Conservation (phyloP, 2,888 invertebrate genomes). For the Orchestes rusci region DNA sequence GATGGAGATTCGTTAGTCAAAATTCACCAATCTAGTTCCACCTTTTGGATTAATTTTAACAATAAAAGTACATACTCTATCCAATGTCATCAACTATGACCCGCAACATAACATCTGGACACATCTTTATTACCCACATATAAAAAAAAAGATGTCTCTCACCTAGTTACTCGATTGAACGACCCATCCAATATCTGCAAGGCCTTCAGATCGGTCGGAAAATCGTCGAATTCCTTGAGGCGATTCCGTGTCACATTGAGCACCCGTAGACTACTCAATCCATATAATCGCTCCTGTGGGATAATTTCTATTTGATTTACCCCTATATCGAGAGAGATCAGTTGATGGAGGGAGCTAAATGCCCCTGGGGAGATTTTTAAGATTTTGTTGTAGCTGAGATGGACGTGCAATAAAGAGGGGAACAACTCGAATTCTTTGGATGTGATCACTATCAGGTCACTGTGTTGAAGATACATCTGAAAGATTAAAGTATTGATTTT, state of each 20-base stretch:
- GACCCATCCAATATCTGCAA: slow-evolving; percentile 76
- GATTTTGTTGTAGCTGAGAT: slow-evolving; percentile 66
- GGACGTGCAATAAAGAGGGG: slow-evolving; percentile 67
- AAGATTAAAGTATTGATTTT: no score
- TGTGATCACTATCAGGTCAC: slow-evolving; percentile 75
- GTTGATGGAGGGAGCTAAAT: slow-evolving; percentile 67
- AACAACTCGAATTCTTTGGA: slow-evolving; percentile 82
- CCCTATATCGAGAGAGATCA: slow-evolving; percentile 73
- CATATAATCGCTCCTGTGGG: slow-evolving; percentile 77
- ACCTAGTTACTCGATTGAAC: slow-evolving; percentile 65
- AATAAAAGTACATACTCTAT: no score
- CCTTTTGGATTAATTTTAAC: no score
- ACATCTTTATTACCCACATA: no score
- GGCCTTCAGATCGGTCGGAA: slow-evolving; percentile 67
- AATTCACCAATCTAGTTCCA: no score
- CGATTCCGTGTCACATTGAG: slow-evolving; percentile 80
- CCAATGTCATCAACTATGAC: no score
- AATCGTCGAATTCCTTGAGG: slow-evolving; percentile 73
- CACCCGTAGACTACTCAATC: slow-evolving; percentile 62
- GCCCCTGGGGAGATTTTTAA: slow-evolving; percentile 78
- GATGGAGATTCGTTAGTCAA: no score
- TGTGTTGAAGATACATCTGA: slow-evolving; percentile 58
- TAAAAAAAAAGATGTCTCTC: no score
- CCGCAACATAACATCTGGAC: no score
- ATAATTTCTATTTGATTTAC: slow-evolving; percentile 75